These are phyloP conservation scores for Argopecten irradians DNA, from an alignment of 1,140 invertebrate genomes.

Conservation along the genomic window DNA sequence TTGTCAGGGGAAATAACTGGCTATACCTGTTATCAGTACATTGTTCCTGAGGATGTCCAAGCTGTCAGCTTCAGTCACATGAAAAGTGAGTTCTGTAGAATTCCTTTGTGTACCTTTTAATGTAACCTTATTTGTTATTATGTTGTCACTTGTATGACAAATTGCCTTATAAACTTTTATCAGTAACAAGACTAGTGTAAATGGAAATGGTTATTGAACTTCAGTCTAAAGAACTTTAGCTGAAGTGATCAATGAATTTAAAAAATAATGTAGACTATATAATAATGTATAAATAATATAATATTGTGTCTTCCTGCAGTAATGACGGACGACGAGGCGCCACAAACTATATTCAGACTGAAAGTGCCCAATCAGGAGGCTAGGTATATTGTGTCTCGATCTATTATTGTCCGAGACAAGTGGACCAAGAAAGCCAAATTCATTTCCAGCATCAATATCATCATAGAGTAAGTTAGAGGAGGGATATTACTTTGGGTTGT, in stretches of 20 bases:
- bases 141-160: no score
- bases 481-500: no score
- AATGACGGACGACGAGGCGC: conserved; percentile 38
- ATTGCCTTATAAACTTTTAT: no score
- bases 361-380: neutral
- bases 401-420: conserved; percentile 32
- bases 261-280: no score
- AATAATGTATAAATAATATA: neutral
- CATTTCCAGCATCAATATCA: conserved; percentile 34
- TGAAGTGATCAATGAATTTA: no score
- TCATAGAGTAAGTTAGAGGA: conserved; percentile 17
- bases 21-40: neutral
- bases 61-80: conserved; percentile 39
- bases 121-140: no score
- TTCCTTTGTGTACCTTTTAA: no score
- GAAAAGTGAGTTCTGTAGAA: conserved; percentile 36
- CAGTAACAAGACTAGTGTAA: no score
- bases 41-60: conserved; percentile 29
- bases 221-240: no score
- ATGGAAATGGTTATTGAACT: no score
- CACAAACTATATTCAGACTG: conserved; percentile 33
- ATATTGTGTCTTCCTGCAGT: conserved; percentile 2
- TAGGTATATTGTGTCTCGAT: conserved; percentile 25
- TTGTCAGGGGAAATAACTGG: neutral
- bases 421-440: conserved; percentile 36